Percentiles rank a stretch among this genome's conserved stretches.
These are phyloP conservation scores for Tiaroga cobitis DNA, from an alignment of 2,797 vertebrate species.

Conservation along the genomic window DNA sequence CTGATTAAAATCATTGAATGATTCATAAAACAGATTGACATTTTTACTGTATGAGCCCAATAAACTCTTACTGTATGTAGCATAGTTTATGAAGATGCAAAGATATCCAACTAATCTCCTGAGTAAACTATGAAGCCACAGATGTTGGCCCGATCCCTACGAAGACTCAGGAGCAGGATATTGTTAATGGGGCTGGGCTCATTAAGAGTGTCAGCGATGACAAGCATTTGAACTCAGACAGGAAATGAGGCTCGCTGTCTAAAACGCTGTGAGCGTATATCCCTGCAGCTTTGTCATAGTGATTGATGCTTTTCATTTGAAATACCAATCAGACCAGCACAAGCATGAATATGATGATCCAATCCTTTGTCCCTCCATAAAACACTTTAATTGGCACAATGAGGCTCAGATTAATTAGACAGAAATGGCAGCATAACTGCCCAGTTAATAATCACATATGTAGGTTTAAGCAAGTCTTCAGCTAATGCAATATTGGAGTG, in stretches of 20 bases:
- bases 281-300: conserved; percentile 49
- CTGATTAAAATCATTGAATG: background rate
- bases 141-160: conserved; percentile 21
- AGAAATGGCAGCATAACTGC: conserved; percentile 49
- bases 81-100: background rate
- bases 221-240: conserved; percentile 63
- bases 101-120: background rate
- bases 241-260: conserved; percentile 60
- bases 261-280: conserved; percentile 47
- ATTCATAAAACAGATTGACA: background rate
- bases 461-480: conserved; percentile 24
- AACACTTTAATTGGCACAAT: conserved; percentile 62
- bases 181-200: conserved; percentile 64
- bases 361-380: conserved; percentile 59
- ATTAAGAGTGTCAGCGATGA: conserved; percentile 64
- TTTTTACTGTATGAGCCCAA: background rate
- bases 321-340: conserved; percentile 63
- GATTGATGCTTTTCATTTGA: conserved; percentile 69
- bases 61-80: background rate
- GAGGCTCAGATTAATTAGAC: conserved; percentile 53
- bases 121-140: background rate
- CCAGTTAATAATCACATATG: conserved; percentile 40
- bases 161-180: conserved; percentile 43
- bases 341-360: conserved; percentile 50
- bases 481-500: conserved; percentile 40